These are phyloP conservation scores for Lithobius niger DNA, from an alignment of 1,140 invertebrate genomes.

Conservation along the genomic window DNA sequence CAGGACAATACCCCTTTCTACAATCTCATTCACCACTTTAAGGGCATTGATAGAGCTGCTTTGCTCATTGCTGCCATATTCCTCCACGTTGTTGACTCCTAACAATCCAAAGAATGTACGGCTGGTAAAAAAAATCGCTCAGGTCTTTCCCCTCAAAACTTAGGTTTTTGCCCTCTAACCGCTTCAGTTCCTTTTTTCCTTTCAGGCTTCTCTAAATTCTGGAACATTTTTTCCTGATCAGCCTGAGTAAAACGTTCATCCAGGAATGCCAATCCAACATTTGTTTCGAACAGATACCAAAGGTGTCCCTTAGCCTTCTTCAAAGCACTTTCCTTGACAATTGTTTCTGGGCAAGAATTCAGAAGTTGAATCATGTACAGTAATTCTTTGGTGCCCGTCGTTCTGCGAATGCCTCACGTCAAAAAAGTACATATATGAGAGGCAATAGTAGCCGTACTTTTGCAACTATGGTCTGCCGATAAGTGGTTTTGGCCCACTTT, in stretches of 20 bases:
- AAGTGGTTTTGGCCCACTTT: too few relatives aligned
- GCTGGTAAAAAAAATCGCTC: too few relatives aligned
- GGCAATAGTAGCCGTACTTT: too few relatives aligned
- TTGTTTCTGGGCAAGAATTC: constrained; percentile 10
- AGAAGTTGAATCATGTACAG: constrained; percentile 14
- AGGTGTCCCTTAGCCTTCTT: constrained; percentile 1
- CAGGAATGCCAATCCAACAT: neutral
- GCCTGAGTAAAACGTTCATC: neutral
- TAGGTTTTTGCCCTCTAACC: neutral
- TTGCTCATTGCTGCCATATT: neutral
- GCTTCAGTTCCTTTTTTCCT: neutral
- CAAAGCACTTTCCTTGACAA: constrained; percentile 6
- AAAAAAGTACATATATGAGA: constrained; percentile 12
- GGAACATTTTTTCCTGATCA: constrained; percentile 2
- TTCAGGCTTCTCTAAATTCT: constrained; percentile 1
- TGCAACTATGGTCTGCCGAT: too few relatives aligned
- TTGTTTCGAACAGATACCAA: constrained; percentile 2
- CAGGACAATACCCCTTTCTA: neutral
- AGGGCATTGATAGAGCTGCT: neutral
- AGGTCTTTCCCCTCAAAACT: neutral
- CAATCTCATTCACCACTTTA: neutral
- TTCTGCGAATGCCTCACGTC: constrained; percentile 13
- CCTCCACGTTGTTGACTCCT: neutral
- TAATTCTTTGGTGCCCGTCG: constrained; percentile 14
- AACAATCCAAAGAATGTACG: too few relatives aligned